Evolutionary conservation across 2,113 vertebrate species (phyloP), one percentile per base, ranked within the genome.

Genomic region (Scortum barcoo): DNA sequence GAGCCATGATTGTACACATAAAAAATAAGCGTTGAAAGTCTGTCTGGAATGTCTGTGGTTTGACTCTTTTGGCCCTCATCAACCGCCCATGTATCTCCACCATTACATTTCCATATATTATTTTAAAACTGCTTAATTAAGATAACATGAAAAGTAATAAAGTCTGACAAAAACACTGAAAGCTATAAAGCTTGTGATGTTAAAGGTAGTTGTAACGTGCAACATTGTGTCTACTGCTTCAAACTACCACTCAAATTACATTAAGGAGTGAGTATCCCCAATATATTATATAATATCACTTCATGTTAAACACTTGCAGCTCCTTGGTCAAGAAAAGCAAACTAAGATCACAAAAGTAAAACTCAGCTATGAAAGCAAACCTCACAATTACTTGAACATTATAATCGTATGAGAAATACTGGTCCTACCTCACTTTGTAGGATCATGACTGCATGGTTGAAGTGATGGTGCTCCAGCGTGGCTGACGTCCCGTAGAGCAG

Each of bases 361-460:
- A 12, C 19, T 11, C 22, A 38, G 10, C 7, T 30, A 22, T 22
- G 16, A 24, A 3, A 48, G 40, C 13, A 53, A 28, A 56, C 13
- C 30, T 42, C 19, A 48, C 7, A 67, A 73, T 67, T 0, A 24
- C 3, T 22, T 33, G 19, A 24, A 14, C 9, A 24, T n/a, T n/a
- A 24, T 17, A 8, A 46, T 20, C 1, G 42, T 13, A 28, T 46
- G 3, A 50, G 3, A 50, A 66, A 30, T 22, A 56, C 26, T 60
- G 61, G 16, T 24, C 90, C 88, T 72, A 96, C 95, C 96, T 96
- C 95, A 73, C 96, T 96, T 87, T 96, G 96, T 19, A 96, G 93
- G 81, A 96, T 96, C 95, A 96, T 96, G 78, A 96, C 95, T 16
- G 96, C 95, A n/a, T 96, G 96, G 90, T 96, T 96, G 88, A 96